Evolutionary conservation across 2,888 invertebrate genomes (phyloP).

Genomic region (Calephelis perditalis): DNA sequence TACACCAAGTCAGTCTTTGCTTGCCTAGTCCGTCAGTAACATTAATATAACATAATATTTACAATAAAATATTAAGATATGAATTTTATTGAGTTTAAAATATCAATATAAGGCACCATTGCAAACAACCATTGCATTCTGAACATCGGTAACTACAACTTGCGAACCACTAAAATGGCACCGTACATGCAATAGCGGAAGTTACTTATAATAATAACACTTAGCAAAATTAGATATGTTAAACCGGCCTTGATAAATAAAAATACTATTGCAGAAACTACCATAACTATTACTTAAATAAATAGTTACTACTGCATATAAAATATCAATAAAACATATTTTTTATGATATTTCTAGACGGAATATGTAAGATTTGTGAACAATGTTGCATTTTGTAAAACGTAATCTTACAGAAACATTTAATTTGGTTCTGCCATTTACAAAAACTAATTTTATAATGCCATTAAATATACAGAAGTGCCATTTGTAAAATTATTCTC

Average conservation of each 20-base stretch:
- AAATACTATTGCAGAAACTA: too few relatives aligned
- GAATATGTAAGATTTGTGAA: too few relatives aligned
- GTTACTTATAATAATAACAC: conserved; percentile 6
- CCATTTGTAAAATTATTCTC: conserved; percentile 18
- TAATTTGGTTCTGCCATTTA: too few relatives aligned
- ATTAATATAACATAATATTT: conserved; percentile 38
- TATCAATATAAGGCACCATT: conserved; percentile 44
- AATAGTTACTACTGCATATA: too few relatives aligned
- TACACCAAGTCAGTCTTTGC: conserved; percentile 78
- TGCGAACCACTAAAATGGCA: conserved; percentile 16
- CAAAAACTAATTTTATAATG: too few relatives aligned
- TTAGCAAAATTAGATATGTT: not conserved
- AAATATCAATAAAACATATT: too few relatives aligned
- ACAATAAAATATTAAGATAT: conserved; percentile 31
- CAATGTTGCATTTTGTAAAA: too few relatives aligned
- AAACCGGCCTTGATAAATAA: too few relatives aligned
- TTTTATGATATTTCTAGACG: too few relatives aligned
- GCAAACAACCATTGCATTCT: conserved; percentile 25
- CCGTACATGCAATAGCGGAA: conserved; percentile 14
- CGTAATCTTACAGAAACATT: too few relatives aligned
- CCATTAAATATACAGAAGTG: not conserved
- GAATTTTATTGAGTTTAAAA: conserved; percentile 23
- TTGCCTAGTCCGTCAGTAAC: conserved; percentile 72
- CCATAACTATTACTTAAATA: too few relatives aligned
- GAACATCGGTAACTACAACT: conserved; percentile 16